Base-by-base conservation (phyloP, 2,797 vertebrate genomes). In the Muscicapa comitata region DNA sequence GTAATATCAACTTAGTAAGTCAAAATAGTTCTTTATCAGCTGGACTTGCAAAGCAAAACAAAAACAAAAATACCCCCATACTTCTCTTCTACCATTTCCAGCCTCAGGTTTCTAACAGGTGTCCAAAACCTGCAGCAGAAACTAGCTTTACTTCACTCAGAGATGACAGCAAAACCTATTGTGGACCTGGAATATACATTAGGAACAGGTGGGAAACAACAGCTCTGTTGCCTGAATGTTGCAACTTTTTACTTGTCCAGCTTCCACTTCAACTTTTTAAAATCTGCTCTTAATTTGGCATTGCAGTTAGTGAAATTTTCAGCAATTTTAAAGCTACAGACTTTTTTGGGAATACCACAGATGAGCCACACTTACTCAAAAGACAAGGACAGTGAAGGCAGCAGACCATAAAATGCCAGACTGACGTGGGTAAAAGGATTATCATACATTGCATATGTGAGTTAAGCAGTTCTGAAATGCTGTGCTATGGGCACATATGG, bases 31-130 rank as follows among this genome's bases (percentile, higher is more conserved):
- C 38, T 68, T 80, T 53, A 73, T 37, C 7, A n/a, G 21, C n/a
- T 51, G 25, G 37, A 51, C 1, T 1, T 25, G 10, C 17, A 10
- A 35, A 47, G 6, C 4, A 28, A 72, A 55, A 57, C 48, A 28
- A 54, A 25, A 16, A 4, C 2, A 28, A 54, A 25, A 13, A 8
- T 2, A 10, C 12, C 2, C 3, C 6, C 9, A 11, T 33, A 5
- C 5, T 11, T 31, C 8, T 17, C 2, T 61, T 78, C n/a, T 58
- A 8, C 4, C 1, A 11, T 73, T 90, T 58, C 20, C 28, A 70
- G n/a, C 13, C 13, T 33, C 29, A 15, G 14, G 8, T 80, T 83
- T 61, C 20, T 37, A 57, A 28, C 17, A 31, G 42, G 17, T 42
- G 9, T 29, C 25, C 29, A 57, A 83, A 79, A 61, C 29, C 20